Conservation (phyloP, 2,113 vertebrate genomes). For the Xenopus borealis region DNA sequence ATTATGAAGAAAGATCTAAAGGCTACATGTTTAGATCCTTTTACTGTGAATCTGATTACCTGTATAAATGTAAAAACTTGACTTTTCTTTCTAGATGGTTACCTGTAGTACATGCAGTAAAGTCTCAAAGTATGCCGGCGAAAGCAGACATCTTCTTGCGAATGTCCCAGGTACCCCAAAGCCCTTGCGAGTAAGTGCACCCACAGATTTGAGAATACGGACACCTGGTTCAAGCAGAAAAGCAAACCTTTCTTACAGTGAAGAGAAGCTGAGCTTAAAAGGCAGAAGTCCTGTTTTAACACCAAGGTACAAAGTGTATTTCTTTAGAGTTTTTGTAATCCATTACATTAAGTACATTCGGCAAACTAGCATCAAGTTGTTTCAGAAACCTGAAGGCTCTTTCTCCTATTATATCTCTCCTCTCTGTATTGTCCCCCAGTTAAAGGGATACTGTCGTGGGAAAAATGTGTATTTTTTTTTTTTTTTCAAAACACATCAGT, state of each 20-base stretch:
- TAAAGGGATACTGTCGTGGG: no score
- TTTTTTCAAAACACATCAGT: no score
- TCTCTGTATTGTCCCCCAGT: no score
- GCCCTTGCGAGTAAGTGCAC: constrained; percentile 55
- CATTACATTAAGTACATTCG: no score
- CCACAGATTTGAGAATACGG: constrained; percentile 51
- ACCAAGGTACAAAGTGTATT: constrained; percentile 60
- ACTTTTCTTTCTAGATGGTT: constrained; percentile 70
- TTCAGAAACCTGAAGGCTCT: no score
- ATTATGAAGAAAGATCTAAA: no score
- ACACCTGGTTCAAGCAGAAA: constrained; percentile 53
- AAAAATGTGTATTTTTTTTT: no score
- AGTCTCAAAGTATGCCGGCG: constrained; percentile 70
- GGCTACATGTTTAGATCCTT: no score
- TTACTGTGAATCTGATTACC: no score
- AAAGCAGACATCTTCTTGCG: constrained; percentile 69
- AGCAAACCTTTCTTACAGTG: constrained; percentile 46
- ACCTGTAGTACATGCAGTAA: constrained; percentile 84
- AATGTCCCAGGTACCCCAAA: constrained; percentile 56
- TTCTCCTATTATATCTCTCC: no score
- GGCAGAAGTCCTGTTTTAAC: constrained; percentile 53
- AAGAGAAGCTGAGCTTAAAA: constrained; percentile 53
- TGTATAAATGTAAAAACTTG: no score
- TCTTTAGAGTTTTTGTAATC: not conserved
- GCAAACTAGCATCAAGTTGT: no score